These are phyloP conservation scores for Oryzias sinensis DNA, from an alignment of 2,797 vertebrate genomes.

Conservation along the genomic window DNA sequence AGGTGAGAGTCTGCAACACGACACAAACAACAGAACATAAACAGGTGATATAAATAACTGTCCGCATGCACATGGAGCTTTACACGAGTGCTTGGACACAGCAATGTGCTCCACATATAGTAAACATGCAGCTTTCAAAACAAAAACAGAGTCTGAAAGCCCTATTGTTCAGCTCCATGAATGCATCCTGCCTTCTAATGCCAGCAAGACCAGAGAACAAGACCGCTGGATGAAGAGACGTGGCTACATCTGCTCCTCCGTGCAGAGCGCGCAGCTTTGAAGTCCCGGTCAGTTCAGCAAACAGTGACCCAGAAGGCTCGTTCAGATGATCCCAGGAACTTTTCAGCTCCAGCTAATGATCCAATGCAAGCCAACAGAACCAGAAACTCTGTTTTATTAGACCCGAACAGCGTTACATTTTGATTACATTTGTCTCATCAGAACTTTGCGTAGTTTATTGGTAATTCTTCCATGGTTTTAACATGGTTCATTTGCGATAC, in stretches of 20 bases:
- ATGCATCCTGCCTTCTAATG: constrained; percentile 34
- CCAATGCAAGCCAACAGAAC: constrained; percentile 31
- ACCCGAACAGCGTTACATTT: too few species aligned
- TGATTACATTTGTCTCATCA: too few species aligned
- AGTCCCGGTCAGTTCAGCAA: constrained; percentile 22
- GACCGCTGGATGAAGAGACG: constrained; percentile 24
- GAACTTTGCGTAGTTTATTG: too few species aligned
- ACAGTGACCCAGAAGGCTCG: constrained; percentile 28
- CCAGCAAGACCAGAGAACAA: constrained; percentile 24
- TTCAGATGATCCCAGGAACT: constrained; percentile 24
- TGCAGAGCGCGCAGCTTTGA: constrained; percentile 40
- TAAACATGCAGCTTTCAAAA: constrained; percentile 45
- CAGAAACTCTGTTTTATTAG: constrained; percentile 41
- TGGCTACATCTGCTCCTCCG: constrained; percentile 26
- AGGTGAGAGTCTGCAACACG: constrained; percentile 56
- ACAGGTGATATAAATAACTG: constrained; percentile 75
- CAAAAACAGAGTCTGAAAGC: constrained; percentile 53
- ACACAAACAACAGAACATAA: constrained; percentile 68
- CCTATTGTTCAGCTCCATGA: constrained; percentile 57
- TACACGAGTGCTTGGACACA: constrained; percentile 10
- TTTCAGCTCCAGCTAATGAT: constrained; percentile 52
- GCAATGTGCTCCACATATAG: constrained; percentile 20
- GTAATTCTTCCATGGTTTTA: too few species aligned
- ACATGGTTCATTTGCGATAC: too few species aligned
- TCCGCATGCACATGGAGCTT: constrained; percentile 23